Percentiles rank a stretch among this genome's conserved stretches.
phyloP scores from a whole-genome alignment of 1,140 invertebrate genomes.

The Ceratina calcarata region DNA sequence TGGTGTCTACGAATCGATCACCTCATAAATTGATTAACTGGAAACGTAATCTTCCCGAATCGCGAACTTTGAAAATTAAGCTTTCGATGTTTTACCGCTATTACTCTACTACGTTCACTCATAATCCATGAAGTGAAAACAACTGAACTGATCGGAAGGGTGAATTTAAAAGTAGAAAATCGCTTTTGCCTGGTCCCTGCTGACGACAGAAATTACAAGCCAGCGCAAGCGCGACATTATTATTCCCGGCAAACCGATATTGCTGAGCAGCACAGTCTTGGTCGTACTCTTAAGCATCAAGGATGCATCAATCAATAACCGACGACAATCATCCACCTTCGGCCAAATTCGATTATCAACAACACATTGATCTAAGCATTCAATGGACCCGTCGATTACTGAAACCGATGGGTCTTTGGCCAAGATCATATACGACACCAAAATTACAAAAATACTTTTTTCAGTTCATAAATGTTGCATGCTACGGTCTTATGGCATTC shows the following conservation, averaged over 20 bases:
- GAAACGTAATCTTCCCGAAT: not conserved
- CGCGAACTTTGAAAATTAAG: not conserved
- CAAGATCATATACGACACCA: not conserved
- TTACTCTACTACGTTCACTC: too few relatives aligned
- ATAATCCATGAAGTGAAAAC: not conserved
- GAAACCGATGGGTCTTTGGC: slow-evolving; percentile 54
- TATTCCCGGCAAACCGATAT: not conserved
- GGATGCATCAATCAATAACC: not conserved
- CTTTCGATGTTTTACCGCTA: not conserved
- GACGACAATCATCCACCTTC: not conserved
- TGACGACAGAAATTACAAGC: not conserved
- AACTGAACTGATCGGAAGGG: too few relatives aligned
- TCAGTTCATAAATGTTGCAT: slow-evolving; percentile 7
- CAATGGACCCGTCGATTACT: slow-evolving; percentile 51
- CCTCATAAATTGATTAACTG: not conserved
- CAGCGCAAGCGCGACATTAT: slow-evolving; percentile 14
- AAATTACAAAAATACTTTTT: too few relatives aligned
- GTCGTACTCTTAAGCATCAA: not conserved
- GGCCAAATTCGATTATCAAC: not conserved
- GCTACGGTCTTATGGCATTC: slow-evolving; percentile 38
- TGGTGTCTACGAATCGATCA: too few relatives aligned
- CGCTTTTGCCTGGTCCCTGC: too few relatives aligned
- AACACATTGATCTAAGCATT: slow-evolving; percentile 36
- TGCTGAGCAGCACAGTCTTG: not conserved
- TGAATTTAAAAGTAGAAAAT: too few relatives aligned